Base-by-base conservation (phyloP, 1,140 invertebrate genomes). In the Elymnias hypermnestra region DNA sequence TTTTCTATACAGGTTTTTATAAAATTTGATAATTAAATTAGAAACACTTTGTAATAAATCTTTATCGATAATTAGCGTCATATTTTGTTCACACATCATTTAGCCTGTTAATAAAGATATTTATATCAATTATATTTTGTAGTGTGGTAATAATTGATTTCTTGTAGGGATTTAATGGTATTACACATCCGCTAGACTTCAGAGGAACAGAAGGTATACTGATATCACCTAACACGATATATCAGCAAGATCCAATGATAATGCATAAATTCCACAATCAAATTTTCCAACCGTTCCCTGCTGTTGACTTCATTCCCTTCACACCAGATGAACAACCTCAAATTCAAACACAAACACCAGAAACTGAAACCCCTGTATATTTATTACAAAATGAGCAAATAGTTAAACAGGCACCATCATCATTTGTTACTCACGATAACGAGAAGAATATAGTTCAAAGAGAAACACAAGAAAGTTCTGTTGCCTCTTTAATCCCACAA, bases 231-330 rank as follows among this genome's bases (percentile, higher is more conserved):
- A 70, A 69, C 7, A 54, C 67, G 3, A 46, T 77, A 15, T 86
- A 81, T 26, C 82, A 85, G 61, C 64, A 71, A 5, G 79, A 85
- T 52, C 79, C 72, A 14, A 57, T 65, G 41, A 86, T 72, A 23
- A 38, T 83, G 18, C 72, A 86, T 49, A 83, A 84, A 47, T 45
- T 84, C 21, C 79, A 83, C 58, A 65, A 43, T 13, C 83, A 86
- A 51, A 50, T 85, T 18, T 41, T 76, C 15, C 74, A 85, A 50
- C 65, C 69, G 37, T 82, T 63, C 28, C 77, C 76, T 0, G 47
- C 65, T 5, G 53, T 81, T 3, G 74, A 79, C 46, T 79, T 83
- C 14, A 64, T 83, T 46, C 81, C 81, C 4, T 78, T 81, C 23
- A 47, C 64, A 5, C 52, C 71, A 10, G 66, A 72, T 8, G 9